Conservation (phyloP, 2,113 vertebrate species). For the Campylorhamphus procurvoides region DNA sequence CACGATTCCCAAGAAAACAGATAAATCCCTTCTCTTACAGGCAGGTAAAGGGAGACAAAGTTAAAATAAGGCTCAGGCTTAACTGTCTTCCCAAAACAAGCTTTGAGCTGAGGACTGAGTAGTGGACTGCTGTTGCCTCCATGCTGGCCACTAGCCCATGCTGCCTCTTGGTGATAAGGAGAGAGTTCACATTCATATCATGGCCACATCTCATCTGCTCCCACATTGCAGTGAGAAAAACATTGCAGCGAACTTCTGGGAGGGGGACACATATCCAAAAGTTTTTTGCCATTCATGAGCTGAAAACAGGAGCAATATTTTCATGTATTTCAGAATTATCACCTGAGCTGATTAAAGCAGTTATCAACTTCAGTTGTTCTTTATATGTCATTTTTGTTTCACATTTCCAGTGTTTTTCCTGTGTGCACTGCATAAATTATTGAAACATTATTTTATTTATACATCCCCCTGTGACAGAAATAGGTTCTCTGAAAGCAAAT, state of each 20-base stretch:
- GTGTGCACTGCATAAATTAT: constrained; percentile 69
- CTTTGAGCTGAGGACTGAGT: not conserved
- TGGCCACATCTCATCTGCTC: not conserved
- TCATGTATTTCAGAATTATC: constrained; percentile 71
- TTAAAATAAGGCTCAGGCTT: not conserved
- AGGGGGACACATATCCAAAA: not conserved
- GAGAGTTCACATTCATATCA: not conserved
- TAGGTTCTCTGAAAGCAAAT: constrained; percentile 71
- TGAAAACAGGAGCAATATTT: constrained; percentile 50
- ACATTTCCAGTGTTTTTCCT: constrained; percentile 51
- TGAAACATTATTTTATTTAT: constrained; percentile 77
- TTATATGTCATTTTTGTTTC: constrained; percentile 34
- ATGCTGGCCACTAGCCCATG: not conserved
- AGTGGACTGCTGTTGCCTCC: not conserved
- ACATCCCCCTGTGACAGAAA: constrained; percentile 70
- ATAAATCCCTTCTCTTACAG: not conserved
- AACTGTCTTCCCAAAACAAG: not conserved
- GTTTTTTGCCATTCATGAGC: not conserved
- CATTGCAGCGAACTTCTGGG: not conserved
- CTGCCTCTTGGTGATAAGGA: not conserved
- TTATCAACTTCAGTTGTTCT: constrained; percentile 57
- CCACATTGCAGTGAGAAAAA: not conserved
- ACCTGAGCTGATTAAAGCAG: constrained; percentile 65
- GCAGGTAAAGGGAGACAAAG: constrained; percentile 10
- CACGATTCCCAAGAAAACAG: not conserved